Conservation (phyloP, 2,888 invertebrate genomes). For the Crocallis elinguaria region DNA sequence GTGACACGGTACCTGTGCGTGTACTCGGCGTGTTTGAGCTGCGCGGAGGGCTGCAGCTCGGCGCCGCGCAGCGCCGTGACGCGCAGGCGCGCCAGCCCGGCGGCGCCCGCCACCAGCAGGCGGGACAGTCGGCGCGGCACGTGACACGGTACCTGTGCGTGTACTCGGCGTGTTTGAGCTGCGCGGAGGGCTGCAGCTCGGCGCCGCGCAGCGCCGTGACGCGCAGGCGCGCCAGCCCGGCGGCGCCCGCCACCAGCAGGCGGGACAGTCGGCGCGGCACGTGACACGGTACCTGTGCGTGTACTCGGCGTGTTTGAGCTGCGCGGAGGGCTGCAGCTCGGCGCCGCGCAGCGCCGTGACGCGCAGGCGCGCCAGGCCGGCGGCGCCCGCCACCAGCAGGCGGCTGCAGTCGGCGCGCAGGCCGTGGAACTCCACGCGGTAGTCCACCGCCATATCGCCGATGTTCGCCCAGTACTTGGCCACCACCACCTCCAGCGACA, state of each 20-base stretch:
- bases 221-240: slow-evolving; percentile 83
- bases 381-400: slow-evolving; percentile 87
- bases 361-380: slow-evolving; percentile 88
- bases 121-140: neutral
- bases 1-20: slow-evolving; percentile 49
- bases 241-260: neutral
- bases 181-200: slow-evolving; percentile 90
- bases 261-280: neutral
- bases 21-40: slow-evolving; percentile 90
- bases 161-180: slow-evolving; percentile 90
- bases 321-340: slow-evolving; percentile 90
- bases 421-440: slow-evolving; percentile 93
- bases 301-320: slow-evolving; percentile 90
- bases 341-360: slow-evolving; percentile 90
- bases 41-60: slow-evolving; percentile 90
- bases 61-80: slow-evolving; percentile 83
- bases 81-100: slow-evolving; percentile 53
- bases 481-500: slow-evolving; percentile 94
- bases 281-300: slow-evolving; percentile 83
- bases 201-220: slow-evolving; percentile 89
- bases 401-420: slow-evolving; percentile 87
- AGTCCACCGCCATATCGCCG: slow-evolving; percentile 90
- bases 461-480: slow-evolving; percentile 98
- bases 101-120: neutral
- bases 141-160: slow-evolving; percentile 39